Base-by-base conservation (phyloP, 1,140 invertebrate genomes). In the Cotesia glomerata region DNA sequence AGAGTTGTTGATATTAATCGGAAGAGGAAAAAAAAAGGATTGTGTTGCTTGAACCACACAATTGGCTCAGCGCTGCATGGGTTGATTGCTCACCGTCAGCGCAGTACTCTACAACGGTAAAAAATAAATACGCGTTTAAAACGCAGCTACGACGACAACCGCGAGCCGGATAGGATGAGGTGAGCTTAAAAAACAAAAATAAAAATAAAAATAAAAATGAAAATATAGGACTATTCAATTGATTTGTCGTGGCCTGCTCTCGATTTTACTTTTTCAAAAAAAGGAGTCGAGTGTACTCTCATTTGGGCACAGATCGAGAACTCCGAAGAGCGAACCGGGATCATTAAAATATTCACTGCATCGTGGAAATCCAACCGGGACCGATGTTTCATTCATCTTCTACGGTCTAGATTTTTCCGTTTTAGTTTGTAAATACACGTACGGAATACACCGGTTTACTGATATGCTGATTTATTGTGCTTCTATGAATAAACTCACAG, bases 261-360 rank as follows among this genome's bases (percentile, higher is more conserved):
- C 39, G 39, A 45, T 45, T 45, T 45, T 45, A 26, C 26, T 58
- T 13, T 58, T 58, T 58, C n/a, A 18, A 58, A 58, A 56, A 11
- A 26, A 26, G 26, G 26, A 58, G 7, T 18, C 54, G 39, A 45
- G 39, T 11, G 8, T 45, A 45, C 39, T 45, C 39, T 45, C 39
- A 45, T 45, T 5, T 45, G 39, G 39, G 39, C 11, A 45, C 8
- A 45, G 39, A 11, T 45, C 39, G 39, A 45, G 39, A 45, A 45
- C 39, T 11, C 34, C 32, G 62, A 35, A n/a, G 11, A 32, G 35
- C 32, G n/a, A 34, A 36, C n/a, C 5, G 34, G 51, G 62, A 74
- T 78, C 77, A 80, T 81, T 81, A 81, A 79, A 81, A 81, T 79
- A 80, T 81, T 78, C 72, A 77, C 76, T 69, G 74, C 32, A 32